These are phyloP conservation scores for Leucophenga montana DNA, from an alignment of 2,888 invertebrate species.

Conservation along the genomic window DNA sequence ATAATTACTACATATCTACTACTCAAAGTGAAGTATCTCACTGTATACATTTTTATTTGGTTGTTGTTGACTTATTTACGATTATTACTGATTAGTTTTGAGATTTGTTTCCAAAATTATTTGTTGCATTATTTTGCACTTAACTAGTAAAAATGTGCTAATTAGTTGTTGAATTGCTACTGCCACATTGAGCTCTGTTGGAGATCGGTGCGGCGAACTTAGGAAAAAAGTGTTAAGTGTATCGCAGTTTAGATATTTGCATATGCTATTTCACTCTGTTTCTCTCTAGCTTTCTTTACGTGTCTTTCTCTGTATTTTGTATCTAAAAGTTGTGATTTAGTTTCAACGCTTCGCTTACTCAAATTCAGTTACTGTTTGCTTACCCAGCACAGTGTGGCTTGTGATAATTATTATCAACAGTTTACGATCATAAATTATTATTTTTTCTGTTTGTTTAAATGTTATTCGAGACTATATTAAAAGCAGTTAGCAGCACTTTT, in stretches of 20 bases:
- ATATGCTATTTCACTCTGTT: neutral
- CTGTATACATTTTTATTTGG: neutral
- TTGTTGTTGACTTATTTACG: slow-evolving; percentile 48
- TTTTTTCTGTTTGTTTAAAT: neutral
- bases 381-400: neutral
- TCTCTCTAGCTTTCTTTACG: neutral
- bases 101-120: slow-evolving; percentile 31
- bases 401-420: slow-evolving; percentile 2
- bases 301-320: too few species aligned
- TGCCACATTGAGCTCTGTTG: neutral
- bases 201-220: neutral
- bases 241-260: slow-evolving; percentile 10
- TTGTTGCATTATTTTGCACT: slow-evolving; percentile 57
- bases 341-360: too few species aligned
- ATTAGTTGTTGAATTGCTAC: slow-evolving; percentile 42
- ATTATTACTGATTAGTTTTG: slow-evolving; percentile 35
- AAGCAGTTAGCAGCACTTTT: neutral
- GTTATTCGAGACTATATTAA: too few species aligned
- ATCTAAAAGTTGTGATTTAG: too few species aligned
- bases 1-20: too few species aligned
- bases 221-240: slow-evolving; percentile 21
- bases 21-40: too few species aligned
- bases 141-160: slow-evolving; percentile 58
- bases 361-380: too few species aligned
- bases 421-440: neutral